Evolutionary conservation across 1,140 invertebrate genomes (phyloP).

Genomic region (Cryptotermes secundus): DNA sequence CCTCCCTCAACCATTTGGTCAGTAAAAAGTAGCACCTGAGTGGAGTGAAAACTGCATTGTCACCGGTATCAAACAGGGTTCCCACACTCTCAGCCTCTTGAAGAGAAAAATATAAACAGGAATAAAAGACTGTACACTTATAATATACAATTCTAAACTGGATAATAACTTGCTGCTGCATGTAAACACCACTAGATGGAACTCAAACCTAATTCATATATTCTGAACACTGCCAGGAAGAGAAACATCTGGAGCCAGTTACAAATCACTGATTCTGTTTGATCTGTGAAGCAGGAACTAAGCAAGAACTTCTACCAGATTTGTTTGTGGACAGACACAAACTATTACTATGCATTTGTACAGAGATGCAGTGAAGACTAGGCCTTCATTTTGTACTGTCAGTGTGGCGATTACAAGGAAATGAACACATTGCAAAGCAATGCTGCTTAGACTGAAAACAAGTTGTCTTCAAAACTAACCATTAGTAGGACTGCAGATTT

Average conservation of each 20-base stretch:
- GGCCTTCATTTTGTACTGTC: background rate
- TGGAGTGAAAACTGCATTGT: background rate
- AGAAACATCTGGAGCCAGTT: background rate
- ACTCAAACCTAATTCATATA: background rate
- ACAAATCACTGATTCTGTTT: background rate
- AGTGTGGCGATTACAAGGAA: background rate
- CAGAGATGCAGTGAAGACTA: background rate
- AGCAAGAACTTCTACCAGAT: background rate
- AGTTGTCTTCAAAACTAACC: background rate
- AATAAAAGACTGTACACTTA: background rate
- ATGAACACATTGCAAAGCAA: background rate
- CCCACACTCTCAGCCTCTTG: background rate
- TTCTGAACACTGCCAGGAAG: background rate
- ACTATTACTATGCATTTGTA: background rate
- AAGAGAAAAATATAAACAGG: background rate
- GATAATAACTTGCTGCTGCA: background rate
- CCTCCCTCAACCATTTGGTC: background rate
- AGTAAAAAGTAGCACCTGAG: conserved; percentile 4
- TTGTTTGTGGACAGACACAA: no score
- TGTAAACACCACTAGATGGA: background rate
- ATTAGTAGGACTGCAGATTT: background rate
- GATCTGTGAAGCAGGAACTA: background rate
- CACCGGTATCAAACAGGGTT: background rate
- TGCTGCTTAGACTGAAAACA: background rate
- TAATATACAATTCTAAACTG: no score